Evolutionary conservation across 2,113 vertebrate genomes (phyloP), one percentile per base, ranked within the genome.

Genomic region (Amphiprion percula): DNA sequence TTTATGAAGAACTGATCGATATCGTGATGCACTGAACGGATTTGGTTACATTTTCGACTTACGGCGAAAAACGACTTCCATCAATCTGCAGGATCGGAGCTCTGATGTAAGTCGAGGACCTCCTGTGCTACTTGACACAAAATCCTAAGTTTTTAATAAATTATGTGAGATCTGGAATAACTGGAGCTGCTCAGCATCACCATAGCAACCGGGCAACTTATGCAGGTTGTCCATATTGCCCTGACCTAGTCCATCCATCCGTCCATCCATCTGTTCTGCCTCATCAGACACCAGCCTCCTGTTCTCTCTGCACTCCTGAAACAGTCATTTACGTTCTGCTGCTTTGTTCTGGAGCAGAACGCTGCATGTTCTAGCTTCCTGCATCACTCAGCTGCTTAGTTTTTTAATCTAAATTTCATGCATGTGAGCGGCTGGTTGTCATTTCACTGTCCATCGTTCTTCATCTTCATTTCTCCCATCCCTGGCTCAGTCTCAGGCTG

Each of bases 141-240:
- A 37, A 37, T 37, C 33, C 37, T 5, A 23, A 10, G 19, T 0
- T 9, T 21, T 24, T 0, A 6, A 0, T n/a, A 7, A 0, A 26
- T 46, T 61, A 0, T 24, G 44, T 47, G 26, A 50, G 7, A 52
- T 4, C 50, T 50, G 0, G 14, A 15, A 44, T 8, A 37, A 6
- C 39, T 0, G 0, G 26, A 44, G 41, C 30, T 30, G 4, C 4
- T 30, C 30, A 30, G 30, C 30, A 30, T 4, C 30, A 30, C 4
- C 30, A 30, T 30, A 30, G 30, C 62, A 21, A 68, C 19, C 1
- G 12, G 41, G 10, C 10, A 41, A 41, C 39, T 8, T 39, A 37
- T 37, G 28, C 21, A 50, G 1, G 21, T 44, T 9, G 30, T 77
- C 10, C 19, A 5, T 75, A 37, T 69, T 86, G 87, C 81, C 78